phyloP scores from a whole-genome alignment of 2,113 vertebrate species.

The Trochalopteron elliotii region DNA sequence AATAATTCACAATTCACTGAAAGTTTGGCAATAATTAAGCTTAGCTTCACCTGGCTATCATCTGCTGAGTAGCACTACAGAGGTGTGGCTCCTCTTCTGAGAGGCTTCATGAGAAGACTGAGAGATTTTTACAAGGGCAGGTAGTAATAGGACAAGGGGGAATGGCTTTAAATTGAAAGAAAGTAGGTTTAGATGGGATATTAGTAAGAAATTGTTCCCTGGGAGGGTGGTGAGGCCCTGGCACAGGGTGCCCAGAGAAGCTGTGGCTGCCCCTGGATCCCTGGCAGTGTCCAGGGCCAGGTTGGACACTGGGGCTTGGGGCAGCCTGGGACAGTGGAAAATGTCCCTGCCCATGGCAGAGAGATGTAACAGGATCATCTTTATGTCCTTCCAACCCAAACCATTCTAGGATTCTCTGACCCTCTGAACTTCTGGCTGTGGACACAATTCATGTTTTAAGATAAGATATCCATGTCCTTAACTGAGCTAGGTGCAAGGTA shows the following conservation, averaged over 20 bases:
- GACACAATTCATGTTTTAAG: not conserved
- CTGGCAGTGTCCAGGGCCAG: not conserved
- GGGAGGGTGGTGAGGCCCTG: accelerated
- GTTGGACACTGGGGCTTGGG: not conserved
- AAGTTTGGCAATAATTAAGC: not conserved
- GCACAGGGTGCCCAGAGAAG: not conserved
- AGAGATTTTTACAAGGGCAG: not conserved
- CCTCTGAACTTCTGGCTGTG: not conserved
- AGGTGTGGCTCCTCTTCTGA: not conserved
- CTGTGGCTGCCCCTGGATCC: not conserved
- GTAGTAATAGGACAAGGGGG: not conserved
- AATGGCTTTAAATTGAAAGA: not conserved
- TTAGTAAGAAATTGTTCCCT: not conserved
- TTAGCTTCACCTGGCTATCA: not conserved
- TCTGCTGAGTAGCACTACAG: not conserved
- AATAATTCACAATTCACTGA: not conserved
- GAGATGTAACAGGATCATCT: not conserved
- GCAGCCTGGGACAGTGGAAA: not conserved
- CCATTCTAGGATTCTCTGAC: not conserved
- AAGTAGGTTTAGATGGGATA: not conserved
- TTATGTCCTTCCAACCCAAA: not conserved
- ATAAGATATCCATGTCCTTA: no score
- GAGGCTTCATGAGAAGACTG: not conserved
- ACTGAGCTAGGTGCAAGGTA: not conserved
- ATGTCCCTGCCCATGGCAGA: not conserved